phyloP scores from a whole-genome alignment of 2,888 invertebrate species.

The Azorinus chamasolen region DNA sequence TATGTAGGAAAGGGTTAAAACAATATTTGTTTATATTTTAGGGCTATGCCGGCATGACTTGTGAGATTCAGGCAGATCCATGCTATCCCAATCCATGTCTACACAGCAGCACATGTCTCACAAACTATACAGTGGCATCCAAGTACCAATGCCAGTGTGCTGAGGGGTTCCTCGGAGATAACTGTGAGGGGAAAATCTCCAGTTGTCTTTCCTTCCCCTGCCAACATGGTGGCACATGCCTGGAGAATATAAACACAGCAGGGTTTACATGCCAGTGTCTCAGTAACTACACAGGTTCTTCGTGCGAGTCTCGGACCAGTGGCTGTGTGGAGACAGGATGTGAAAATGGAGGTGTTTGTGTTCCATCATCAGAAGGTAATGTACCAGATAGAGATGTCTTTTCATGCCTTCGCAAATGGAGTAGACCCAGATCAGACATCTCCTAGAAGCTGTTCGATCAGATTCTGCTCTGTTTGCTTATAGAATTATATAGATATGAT shows the following conservation, averaged over 20 bases:
- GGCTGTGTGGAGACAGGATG: conserved; percentile 97
- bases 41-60: conserved; percentile 91
- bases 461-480: too few relatives aligned
- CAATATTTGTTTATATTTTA: conserved; percentile 63
- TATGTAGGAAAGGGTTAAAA: too few relatives aligned
- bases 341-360: conserved; percentile 94
- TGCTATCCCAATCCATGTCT: conserved; percentile 81
- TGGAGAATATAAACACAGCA: conserved; percentile 85
- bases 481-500: too few relatives aligned
- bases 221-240: conserved; percentile 92
- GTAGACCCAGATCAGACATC: too few relatives aligned
- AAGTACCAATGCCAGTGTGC: conserved; percentile 79
- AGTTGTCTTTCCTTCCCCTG: conserved; percentile 89
- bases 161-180: conserved; percentile 77
- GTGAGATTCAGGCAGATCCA: conserved; percentile 91
- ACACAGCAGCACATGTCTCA: conserved; percentile 77
- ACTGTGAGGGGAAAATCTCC: conserved; percentile 72
- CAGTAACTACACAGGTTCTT: conserved; percentile 88
- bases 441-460: too few relatives aligned
- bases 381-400: too few relatives aligned
- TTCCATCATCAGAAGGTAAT: conserved; percentile 46
- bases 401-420: too few relatives aligned
- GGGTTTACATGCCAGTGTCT: conserved; percentile 88
- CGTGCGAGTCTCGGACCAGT: conserved; percentile 93
- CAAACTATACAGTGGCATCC: conserved; percentile 57